Base-by-base conservation (phyloP, 2,888 invertebrate species). In the Malacosoma neustria region DNA sequence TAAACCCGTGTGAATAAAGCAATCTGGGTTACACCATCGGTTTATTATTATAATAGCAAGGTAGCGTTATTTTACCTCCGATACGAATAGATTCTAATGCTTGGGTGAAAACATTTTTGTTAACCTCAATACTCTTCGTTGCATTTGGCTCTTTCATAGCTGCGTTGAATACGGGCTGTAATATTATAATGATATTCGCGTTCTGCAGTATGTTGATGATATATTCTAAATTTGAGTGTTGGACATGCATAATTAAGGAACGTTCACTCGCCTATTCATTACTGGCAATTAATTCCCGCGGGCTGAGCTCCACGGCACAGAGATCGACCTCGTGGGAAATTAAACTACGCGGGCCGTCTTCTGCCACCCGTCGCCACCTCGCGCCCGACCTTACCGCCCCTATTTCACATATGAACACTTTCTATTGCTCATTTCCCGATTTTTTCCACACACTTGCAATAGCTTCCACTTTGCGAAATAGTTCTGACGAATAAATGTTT, bases 291-390 rank as follows among this genome's bases (percentile, higher is more conserved):
- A 85, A 85, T 80, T 84, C 85, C 85, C 84, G 80, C 84, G 84
- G 77, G 84, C 72, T 72, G 76, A 61, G 79, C 80, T 72, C 70
- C 72, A 74, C 75, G 77, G 76, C 77, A 72, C 80, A 66, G 79
- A 84, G 85, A 85, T 84, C 81, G 84, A 82, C 84, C 85, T 85
- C 85, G 79, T 82, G 85, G 85, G 85, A 85, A 85, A 85, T 85
- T 85, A 85, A 85, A 84, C 80, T 82, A 76, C 76, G 71, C 76
- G 72, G 72, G 75, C 79, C 81, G 77, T 80, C 82, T 80, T 81
- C 67, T 71, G 66, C 75, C 71, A 62, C 75, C 72, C 67, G 62
- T 66, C 62, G 55, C 72, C 65, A 54, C 61, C 57, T 48, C 55
- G 52, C 49, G 45, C 54, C 48, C 61, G 48, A 42, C 54, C 48